Evolutionary conservation across 2,888 invertebrate species (phyloP).

Genomic region (Alcis repandata): DNA sequence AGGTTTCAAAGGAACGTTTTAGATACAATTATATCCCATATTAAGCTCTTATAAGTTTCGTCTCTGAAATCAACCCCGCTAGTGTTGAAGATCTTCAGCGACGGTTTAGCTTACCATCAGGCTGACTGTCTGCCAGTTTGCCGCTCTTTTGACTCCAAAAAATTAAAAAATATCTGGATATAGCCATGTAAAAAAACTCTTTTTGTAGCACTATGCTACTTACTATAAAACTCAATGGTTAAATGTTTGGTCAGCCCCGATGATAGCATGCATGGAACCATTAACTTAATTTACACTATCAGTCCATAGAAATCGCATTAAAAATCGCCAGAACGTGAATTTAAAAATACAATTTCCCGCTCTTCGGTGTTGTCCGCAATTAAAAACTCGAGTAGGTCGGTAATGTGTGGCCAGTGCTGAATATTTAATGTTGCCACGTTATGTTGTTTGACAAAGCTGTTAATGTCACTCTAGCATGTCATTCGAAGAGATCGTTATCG

Average conservation of each 20-base stretch:
- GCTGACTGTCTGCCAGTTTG: no score
- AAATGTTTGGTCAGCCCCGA: slow-evolving; percentile 27
- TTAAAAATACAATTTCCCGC: slow-evolving; percentile 47
- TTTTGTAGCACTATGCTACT: no score
- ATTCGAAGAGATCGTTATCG: slow-evolving; percentile 65
- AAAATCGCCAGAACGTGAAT: slow-evolving; percentile 37
- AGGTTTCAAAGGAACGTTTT: no score
- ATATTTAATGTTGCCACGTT: slow-evolving; percentile 75
- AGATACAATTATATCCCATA: no score
- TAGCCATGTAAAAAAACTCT: no score
- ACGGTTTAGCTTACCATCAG: no score
- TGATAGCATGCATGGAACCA: slow-evolving; percentile 35
- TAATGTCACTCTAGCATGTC: slow-evolving; percentile 85
- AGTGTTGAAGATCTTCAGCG: no score
- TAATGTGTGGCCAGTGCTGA: slow-evolving; percentile 69
- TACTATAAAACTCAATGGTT: neutral
- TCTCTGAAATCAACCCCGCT: no score
- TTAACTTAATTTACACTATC: slow-evolving; percentile 42
- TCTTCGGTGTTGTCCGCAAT: slow-evolving; percentile 74
- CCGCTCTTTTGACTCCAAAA: no score
- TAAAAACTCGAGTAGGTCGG: slow-evolving; percentile 62
- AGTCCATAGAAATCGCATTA: slow-evolving; percentile 42
- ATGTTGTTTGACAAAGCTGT: slow-evolving; percentile 82
- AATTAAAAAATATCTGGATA: no score
- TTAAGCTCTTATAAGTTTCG: no score